A percentile compares a stretch with the other conserved stretches of the same genome.
phyloP scores from a whole-genome alignment of 2,113 vertebrate genomes.

The Budorcas taxicolor region DNA sequence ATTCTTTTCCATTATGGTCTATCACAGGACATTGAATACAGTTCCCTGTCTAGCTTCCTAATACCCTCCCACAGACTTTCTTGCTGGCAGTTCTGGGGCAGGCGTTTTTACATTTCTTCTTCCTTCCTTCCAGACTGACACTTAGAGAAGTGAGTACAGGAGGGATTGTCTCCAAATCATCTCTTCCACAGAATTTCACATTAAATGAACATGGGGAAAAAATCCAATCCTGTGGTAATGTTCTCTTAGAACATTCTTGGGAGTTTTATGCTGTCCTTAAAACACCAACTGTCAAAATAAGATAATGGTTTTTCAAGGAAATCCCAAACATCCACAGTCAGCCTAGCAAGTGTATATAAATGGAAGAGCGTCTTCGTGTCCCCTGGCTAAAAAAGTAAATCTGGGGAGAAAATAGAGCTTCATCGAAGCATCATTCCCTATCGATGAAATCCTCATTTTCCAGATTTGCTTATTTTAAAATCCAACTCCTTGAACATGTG shows the following conservation, averaged over 20 bases:
- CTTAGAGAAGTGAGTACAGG: neutral
- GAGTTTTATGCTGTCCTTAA: neutral
- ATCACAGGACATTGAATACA: neutral
- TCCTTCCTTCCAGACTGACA: neutral
- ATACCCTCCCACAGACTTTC: neutral
- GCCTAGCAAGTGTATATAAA: neutral
- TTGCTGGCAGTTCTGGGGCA: neutral
- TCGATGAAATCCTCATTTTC: neutral
- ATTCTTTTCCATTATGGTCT: neutral
- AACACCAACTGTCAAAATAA: neutral
- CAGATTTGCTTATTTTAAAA: constrained; percentile 32
- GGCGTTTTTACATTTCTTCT: neutral
- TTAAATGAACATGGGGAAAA: neutral
- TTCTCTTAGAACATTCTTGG: neutral
- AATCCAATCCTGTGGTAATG: neutral
- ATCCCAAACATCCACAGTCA: neutral
- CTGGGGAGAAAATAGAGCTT: neutral
- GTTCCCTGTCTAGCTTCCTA: neutral
- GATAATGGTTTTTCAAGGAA: constrained; percentile 17
- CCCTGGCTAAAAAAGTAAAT: neutral
- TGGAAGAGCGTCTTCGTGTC: neutral
- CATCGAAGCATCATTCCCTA: neutral
- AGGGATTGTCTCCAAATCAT: neutral
- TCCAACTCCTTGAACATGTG: neutral
- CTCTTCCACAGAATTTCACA: neutral